These are phyloP conservation scores for Drosophila lowei DNA, from an alignment of 1,140 invertebrate species.

Conservation along the genomic window DNA sequence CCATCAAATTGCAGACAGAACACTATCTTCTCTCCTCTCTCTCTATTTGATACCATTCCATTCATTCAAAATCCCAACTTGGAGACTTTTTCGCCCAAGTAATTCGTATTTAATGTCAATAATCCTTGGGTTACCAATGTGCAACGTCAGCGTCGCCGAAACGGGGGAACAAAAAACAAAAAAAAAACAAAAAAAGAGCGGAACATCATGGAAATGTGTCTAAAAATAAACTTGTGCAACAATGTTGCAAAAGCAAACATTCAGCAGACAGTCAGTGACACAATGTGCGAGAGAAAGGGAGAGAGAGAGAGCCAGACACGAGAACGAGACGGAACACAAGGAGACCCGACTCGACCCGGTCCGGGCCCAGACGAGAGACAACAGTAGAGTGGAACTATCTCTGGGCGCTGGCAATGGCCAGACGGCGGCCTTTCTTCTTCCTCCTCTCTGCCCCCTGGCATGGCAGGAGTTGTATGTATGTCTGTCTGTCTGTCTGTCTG, in stretches of 20 bases:
- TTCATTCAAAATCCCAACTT: too few species aligned
- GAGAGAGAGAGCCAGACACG: slow-evolving; percentile 3
- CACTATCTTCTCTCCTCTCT: background rate
- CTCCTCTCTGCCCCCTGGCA: background rate
- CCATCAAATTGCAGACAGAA: slow-evolving; percentile 16
- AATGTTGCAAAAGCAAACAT: slow-evolving; percentile 77
- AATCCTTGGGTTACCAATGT: slow-evolving; percentile 41
- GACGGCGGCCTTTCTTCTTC: slow-evolving; percentile 42
- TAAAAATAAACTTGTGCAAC: slow-evolving; percentile 78
- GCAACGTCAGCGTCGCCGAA: slow-evolving; percentile 41
- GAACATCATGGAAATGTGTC: slow-evolving; percentile 71
- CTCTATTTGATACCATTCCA: too few species aligned
- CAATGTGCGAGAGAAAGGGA: slow-evolving; percentile 28
- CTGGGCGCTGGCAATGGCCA: slow-evolving; percentile 24
- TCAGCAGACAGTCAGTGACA: slow-evolving; percentile 64
- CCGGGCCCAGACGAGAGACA: slow-evolving; percentile 14
- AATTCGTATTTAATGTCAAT: background rate
- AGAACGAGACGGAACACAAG: slow-evolving; percentile 8
- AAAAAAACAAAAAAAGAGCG: slow-evolving; percentile 25
- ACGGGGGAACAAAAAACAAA: slow-evolving; percentile 9
- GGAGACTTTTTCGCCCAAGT: background rate
- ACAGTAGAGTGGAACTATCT: slow-evolving; percentile 26
- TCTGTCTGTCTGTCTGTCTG: slow-evolving; percentile 51
- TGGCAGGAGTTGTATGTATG: slow-evolving; percentile 7
- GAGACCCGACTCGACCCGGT: too few species aligned